Base-by-base conservation (phyloP, 2,797 vertebrate genomes). In the Kryptopterus vitreolus region DNA sequence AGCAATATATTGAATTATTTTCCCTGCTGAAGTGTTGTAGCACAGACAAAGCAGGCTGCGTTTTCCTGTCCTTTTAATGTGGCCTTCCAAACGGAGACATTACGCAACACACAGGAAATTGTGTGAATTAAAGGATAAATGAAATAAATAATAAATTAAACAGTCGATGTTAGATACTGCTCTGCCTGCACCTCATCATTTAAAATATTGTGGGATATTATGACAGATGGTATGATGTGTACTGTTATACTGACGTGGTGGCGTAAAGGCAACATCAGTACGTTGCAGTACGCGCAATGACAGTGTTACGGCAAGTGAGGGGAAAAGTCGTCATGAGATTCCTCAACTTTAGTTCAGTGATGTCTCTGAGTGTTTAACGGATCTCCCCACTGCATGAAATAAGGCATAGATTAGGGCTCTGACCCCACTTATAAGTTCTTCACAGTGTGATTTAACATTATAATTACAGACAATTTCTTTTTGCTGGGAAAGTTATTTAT, bases 221-320 rank as follows among this genome's bases (percentile, higher is more conserved):
- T 70, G 69, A 77, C 63, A 76, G 38, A 72, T 80, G 58, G 48
- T 55, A 78, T 78, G 22, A 79, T 72, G 80, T 73, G 59, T 58
- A n/a, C n/a, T n/a, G n/a, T 85, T 71, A 80, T 71, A 66, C 55
- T 50, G 6, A 62, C 75, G 70, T 72, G 29, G 80, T 65, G 58
- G 86, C 88, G 83, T 83, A 84, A 88, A 86, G 77, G 85, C 87
- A 85, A 87, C 91, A 90, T 85, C 79, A 87, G 72, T 57, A 85
- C 69, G 85, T 31, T 85, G 87, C 81, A 81, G 86, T 87, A 84
- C 85, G 65, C 46, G 83, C 82, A 81, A 85, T 87, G 88, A 89
- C 84, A 74, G 88, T 29, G 52, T 48, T 7, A n/a, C n/a, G n/a
- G n/a, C n/a, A 43, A 43, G 38, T 71, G 72, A 91, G 83, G 82